Evolutionary conservation across 2,888 invertebrate species (phyloP), one percentile per base, ranked within the genome.

Genomic region (Chymomyza procnemis): DNA sequence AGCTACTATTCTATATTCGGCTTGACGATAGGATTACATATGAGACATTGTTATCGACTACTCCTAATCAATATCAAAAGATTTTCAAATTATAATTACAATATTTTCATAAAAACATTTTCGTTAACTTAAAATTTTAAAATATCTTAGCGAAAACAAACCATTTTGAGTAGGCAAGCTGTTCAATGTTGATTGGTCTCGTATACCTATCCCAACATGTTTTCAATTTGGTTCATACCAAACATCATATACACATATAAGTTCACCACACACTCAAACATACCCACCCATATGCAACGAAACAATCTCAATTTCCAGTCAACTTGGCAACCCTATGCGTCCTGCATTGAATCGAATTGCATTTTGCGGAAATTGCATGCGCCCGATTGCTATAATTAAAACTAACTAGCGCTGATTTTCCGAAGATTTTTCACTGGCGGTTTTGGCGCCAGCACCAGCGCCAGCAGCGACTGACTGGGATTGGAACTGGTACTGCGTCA

Each of bases 371-470:
- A 87, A 88, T 87, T 85, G 83, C 87, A 85, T 87, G 83, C 74
- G 71, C 54, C 78, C 79, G 85, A 88, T 81, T 85, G 79, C 83
- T 78, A 86, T 89, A 89, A 88, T 89, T 89, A 89, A 89, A 88
- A 81, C 83, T 79, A 87, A 83, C 80, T 82, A 79, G 74, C 75
- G 66, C 67, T 80, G 80, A 80, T 84, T 87, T 69, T 71, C 76
- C 71, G 71, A 71, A 72, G 85, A 82, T 82, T 71, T 77, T 69
- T 61, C 65, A 52, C 61, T 64, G 59, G 26, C 6, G n/a, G 18
- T 12, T 30, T 16, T 19, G 50, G 50, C 18, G 50, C 19, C 50
- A 21, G 50, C 18, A 18, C 19, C 50, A 21, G 47, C 48, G 22
- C 4, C 14, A 19, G 48, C 46, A 46, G 54, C 46, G 21, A 46